Conservation (phyloP, 2,888 invertebrate species). For the Caenorhabditis macrosperma region DNA sequence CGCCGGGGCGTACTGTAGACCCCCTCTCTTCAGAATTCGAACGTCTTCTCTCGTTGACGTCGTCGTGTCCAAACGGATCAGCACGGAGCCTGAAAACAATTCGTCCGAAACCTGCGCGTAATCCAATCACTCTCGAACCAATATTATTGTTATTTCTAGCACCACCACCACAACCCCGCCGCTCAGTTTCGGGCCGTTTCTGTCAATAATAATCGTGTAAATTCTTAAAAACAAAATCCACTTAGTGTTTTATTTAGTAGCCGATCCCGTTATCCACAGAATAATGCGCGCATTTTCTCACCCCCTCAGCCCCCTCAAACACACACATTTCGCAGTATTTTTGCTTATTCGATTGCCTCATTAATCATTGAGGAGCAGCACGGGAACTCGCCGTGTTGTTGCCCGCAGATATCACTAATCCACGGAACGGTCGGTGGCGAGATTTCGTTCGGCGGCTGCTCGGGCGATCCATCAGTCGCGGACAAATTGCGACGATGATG, state of each 20-base stretch:
- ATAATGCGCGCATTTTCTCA: constrained; percentile 45
- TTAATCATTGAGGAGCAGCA: neutral
- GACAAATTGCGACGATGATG: constrained; percentile 58
- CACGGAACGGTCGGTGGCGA: constrained; percentile 8
- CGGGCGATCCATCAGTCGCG: constrained; percentile 31
- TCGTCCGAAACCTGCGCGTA: neutral
- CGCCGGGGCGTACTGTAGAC: constrained; percentile 10
- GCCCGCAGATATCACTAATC: neutral
- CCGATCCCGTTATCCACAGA: neutral
- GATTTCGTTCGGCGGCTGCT: constrained; percentile 10
- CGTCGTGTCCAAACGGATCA: neutral
- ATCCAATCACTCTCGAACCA: constrained; percentile 31
- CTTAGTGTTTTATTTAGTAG: constrained; percentile 10
- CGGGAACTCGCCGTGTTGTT: constrained; percentile 1
- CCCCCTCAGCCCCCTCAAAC: constrained; percentile 22
- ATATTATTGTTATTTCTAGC: constrained; percentile 38
- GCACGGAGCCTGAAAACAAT: constrained; percentile 8
- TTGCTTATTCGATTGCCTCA: constrained; percentile 11
- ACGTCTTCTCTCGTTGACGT: neutral
- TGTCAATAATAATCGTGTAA: constrained; percentile 14
- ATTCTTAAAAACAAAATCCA: constrained; percentile 22
- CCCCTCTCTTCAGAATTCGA: neutral
- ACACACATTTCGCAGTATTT: constrained; percentile 29
- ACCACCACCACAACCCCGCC: neutral
- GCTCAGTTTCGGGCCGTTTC: too few relatives aligned